Evolutionary conservation across 2,888 invertebrate species (phyloP).

Genomic region (Tetropium fuscum): DNA sequence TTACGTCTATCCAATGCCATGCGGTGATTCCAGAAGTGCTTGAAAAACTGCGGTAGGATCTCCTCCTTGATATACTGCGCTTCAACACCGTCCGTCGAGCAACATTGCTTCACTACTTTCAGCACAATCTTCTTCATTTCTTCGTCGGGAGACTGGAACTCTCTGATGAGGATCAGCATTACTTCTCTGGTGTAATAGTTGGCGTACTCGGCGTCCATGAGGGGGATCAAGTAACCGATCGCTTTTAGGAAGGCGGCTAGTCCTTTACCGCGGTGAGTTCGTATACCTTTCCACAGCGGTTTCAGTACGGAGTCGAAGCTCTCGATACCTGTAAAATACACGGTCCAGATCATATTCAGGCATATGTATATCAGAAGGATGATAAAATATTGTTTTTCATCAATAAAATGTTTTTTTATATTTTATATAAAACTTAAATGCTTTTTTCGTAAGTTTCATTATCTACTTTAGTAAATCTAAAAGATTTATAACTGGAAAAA

Average conservation of each 20-base stretch:
- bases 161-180: conserved; percentile 97
- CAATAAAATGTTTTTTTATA: too few relatives aligned
- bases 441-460: too few relatives aligned
- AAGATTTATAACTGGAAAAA: too few relatives aligned
- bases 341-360: too few relatives aligned
- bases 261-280: conserved; percentile 92
- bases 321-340: conserved; percentile 81
- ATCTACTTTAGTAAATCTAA: too few relatives aligned
- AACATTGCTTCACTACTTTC: conserved; percentile 99
- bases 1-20: conserved; percentile 99
- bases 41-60: conserved; percentile 98
- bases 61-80: conserved; percentile 99
- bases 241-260: conserved; percentile 99
- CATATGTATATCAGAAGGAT: too few relatives aligned
- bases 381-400: too few relatives aligned
- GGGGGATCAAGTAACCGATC: conserved; percentile 98
- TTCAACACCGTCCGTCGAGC: conserved; percentile 99
- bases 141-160: conserved; percentile 99
- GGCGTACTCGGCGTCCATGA: conserved; percentile 99
- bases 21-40: conserved; percentile 99
- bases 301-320: conserved; percentile 99
- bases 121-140: conserved; percentile 99
- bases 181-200: conserved; percentile 99
- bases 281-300: conserved; percentile 99
- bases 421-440: too few relatives aligned